Evolutionary conservation across 2,113 vertebrate genomes (phyloP).

Genomic region (Ciconia boyciana): DNA sequence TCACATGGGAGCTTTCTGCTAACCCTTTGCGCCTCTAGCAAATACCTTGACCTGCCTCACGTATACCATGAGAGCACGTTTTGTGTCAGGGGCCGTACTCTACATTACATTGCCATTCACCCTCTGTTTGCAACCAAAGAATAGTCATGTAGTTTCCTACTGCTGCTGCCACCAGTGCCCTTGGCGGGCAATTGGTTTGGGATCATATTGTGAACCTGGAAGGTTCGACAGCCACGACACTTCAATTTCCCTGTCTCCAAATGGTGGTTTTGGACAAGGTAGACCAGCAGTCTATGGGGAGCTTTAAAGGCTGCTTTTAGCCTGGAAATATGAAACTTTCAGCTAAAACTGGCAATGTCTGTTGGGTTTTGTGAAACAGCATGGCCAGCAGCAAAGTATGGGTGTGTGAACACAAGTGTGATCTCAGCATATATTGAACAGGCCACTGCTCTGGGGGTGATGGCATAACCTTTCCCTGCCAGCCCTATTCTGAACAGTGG

Average conservation of each 20-base stretch:
- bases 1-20: neutral
- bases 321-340: neutral
- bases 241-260: neutral
- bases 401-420: rapidly evolving
- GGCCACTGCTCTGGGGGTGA: neutral
- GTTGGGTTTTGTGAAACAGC: neutral
- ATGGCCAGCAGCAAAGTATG: neutral
- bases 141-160: neutral
- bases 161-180: neutral
- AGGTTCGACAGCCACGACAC: neutral
- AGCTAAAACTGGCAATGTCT: neutral
- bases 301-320: neutral
- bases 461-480: neutral
- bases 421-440: neutral
- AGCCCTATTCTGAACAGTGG: neutral
- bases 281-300: neutral
- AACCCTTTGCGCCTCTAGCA: neutral
- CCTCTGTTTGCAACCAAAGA: neutral
- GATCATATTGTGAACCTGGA: neutral
- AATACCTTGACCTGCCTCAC: neutral
- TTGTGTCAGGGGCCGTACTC: neutral
- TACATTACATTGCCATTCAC: neutral
- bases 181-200: neutral
- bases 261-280: neutral
- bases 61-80: neutral